A percentile compares a stretch with the other conserved stretches of the same genome.
phyloP scores from a whole-genome alignment of 2,113 vertebrate species.

The Tetraodon nigroviridis region DNA sequence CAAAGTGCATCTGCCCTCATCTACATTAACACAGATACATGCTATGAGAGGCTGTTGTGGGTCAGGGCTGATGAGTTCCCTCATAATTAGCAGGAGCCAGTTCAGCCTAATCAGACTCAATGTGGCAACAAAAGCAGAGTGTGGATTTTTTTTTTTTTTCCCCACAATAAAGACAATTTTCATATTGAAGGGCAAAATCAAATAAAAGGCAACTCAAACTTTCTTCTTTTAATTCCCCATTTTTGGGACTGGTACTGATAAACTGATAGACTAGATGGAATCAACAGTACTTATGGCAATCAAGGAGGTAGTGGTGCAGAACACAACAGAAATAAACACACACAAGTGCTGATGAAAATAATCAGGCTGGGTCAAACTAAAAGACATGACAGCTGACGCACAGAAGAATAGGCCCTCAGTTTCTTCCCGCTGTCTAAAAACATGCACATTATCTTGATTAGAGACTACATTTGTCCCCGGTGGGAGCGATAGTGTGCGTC shows the following conservation, averaged over 20 bases:
- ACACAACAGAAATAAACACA: too few relatives aligned
- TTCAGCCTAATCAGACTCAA: constrained; percentile 34
- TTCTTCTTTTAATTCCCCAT: not conserved
- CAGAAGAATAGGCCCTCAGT: too few relatives aligned
- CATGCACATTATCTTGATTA: too few relatives aligned
- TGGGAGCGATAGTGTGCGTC: too few relatives aligned
- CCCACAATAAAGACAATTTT: constrained; percentile 63
- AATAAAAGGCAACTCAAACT: constrained; percentile 18
- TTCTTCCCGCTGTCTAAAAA: too few relatives aligned
- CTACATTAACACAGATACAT: constrained; percentile 12
- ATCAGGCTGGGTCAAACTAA: too few relatives aligned
- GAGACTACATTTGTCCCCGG: too few relatives aligned
- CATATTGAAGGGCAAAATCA: constrained; percentile 25
- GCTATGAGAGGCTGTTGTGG: constrained; percentile 27
- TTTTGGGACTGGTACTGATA: not conserved
- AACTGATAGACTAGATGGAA: too few relatives aligned
- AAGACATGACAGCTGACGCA: too few relatives aligned
- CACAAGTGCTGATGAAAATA: too few relatives aligned
- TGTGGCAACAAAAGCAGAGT: constrained; percentile 38
- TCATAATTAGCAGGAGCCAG: constrained; percentile 67
- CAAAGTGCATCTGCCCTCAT: constrained; percentile 19
- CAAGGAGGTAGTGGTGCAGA: too few relatives aligned
- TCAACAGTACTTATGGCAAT: too few relatives aligned
- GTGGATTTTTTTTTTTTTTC: constrained; percentile 69
- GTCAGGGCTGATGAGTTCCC: constrained; percentile 39